These are phyloP conservation scores for Hyaena hyaena DNA, from an alignment of 2,113 vertebrate genomes.

Conservation along the genomic window DNA sequence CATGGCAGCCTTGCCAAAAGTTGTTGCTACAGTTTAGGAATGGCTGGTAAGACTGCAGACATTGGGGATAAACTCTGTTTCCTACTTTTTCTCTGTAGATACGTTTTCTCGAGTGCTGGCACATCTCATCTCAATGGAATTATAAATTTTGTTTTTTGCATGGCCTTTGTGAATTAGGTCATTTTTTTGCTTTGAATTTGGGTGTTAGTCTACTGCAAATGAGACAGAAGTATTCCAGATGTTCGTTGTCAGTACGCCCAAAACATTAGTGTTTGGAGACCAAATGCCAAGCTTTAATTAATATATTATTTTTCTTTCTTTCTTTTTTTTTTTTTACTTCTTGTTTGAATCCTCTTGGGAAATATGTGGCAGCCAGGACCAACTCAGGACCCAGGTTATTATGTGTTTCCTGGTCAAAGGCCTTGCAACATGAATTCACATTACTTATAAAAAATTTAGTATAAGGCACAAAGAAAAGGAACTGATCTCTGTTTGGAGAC, in stretches of 20 bases:
- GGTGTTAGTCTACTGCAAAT: conserved; percentile 9
- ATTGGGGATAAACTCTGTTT: not conserved
- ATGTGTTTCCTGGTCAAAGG: conserved; percentile 38
- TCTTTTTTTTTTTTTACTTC: not conserved
- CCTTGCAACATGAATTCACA: conserved; percentile 32
- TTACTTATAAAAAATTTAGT: conserved; percentile 7
- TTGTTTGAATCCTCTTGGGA: conserved; percentile 37
- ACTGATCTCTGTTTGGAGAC: not conserved
- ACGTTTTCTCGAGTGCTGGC: not conserved
- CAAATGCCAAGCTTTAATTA: conserved; percentile 59
- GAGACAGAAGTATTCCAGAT: not conserved
- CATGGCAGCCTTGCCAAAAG: not conserved
- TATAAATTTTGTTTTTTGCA: conserved; percentile 26
- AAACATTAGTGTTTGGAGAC: conserved; percentile 18
- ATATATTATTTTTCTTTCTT: not conserved
- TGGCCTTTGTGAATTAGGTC: not conserved
- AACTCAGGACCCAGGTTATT: conserved; percentile 35
- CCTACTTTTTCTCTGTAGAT: not conserved
- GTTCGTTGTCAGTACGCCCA: not conserved
- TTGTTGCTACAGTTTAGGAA: not conserved
- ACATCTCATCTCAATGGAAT: not conserved
- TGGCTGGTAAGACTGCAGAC: not conserved
- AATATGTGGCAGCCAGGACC: not conserved
- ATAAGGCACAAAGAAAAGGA: not conserved
- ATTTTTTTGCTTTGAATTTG: conserved; percentile 46